A percentile compares a stretch with the other conserved stretches of the same genome.
Conservation (phyloP, 2,113 vertebrate genomes). For the Rissa tridactyla region DNA sequence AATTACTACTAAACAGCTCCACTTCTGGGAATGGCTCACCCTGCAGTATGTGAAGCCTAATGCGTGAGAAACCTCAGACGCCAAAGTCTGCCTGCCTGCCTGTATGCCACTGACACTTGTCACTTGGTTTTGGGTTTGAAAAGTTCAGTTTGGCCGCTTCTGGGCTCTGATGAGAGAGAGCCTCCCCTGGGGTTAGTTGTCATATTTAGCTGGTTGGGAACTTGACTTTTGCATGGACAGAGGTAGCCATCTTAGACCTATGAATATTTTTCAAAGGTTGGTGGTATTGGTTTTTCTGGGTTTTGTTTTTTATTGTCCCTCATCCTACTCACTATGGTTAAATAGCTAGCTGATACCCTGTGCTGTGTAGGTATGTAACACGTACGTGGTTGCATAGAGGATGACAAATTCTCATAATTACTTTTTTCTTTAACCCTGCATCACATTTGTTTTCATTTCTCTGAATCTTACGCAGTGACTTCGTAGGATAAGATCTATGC, state of each 20-base stretch:
- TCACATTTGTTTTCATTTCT: background rate
- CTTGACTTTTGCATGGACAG: background rate
- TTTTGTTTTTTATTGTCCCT: background rate
- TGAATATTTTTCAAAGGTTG: background rate
- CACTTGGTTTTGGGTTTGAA: background rate
- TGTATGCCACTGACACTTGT: background rate
- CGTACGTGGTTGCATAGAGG: background rate
- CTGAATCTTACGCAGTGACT: background rate
- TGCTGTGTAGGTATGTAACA: background rate
- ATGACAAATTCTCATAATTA: background rate
- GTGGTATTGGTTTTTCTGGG: background rate
- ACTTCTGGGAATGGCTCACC: slow-evolving; percentile 59
- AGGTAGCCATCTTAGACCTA: background rate
- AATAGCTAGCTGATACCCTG: background rate
- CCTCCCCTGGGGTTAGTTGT: background rate
- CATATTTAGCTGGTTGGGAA: background rate
- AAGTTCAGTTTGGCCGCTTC: slow-evolving; percentile 34
- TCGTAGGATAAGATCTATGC: background rate
- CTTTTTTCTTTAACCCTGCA: background rate
- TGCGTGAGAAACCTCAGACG: background rate
- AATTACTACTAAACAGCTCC: slow-evolving; percentile 52
- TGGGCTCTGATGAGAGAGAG: background rate
- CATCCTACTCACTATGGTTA: background rate
- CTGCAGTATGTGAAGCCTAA: slow-evolving; percentile 8
- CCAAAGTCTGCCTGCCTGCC: background rate